Evolutionary conservation across 1,140 invertebrate species (phyloP).

Genomic region (Drosophila punjabiensis): DNA sequence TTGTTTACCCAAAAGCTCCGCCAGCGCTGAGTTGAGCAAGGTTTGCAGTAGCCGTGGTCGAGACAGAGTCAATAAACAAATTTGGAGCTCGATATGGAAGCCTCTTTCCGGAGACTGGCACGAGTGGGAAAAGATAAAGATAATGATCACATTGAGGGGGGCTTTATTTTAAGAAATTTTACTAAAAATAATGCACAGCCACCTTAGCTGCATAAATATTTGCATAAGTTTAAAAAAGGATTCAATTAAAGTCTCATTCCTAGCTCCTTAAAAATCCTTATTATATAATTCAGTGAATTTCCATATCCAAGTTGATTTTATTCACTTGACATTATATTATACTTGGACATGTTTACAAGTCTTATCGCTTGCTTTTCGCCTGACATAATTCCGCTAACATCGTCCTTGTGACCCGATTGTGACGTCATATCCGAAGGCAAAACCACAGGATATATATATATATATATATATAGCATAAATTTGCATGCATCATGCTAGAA

Average conservation of each 20-base stretch:
- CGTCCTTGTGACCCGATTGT: constrained; percentile 9
- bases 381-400: constrained; percentile 43
- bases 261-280: background rate
- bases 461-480: constrained; percentile 43
- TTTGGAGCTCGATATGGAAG: constrained; percentile 1
- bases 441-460: constrained; percentile 54
- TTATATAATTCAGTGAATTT: too few species aligned
- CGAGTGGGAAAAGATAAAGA: constrained; percentile 24
- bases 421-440: constrained; percentile 39
- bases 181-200: background rate
- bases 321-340: background rate
- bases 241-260: background rate
- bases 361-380: constrained; percentile 44
- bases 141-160: background rate
- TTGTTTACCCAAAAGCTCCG: constrained; percentile 41
- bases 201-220: background rate
- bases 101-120: constrained; percentile 24
- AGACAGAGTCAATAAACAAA: constrained; percentile 54
- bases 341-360: background rate
- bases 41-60: constrained; percentile 40
- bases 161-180: background rate
- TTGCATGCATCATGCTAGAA: constrained; percentile 60
- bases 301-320: background rate
- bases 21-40: constrained; percentile 31
- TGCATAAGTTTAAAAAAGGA: background rate